Evolutionary conservation across 2,113 vertebrate species (phyloP), one percentile per base, ranked within the genome.

Genomic region (Oryzias woworae): DNA sequence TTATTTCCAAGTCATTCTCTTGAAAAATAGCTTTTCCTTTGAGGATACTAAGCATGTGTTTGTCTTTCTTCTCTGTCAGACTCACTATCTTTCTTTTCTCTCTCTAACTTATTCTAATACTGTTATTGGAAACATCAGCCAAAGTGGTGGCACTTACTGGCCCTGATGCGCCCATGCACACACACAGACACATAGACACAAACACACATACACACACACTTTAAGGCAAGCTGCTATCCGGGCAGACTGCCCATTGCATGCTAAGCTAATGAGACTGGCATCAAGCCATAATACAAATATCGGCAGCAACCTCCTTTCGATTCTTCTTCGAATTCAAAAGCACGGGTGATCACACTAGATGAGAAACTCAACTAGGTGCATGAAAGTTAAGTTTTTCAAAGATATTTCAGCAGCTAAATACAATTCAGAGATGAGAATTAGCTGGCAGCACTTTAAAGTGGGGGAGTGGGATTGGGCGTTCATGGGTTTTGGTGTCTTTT

Each of bases 221-320:
- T 51, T 59, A 1, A 54, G 41, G 61, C 53, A 69, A 15, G 47
- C n/a, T 18, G n/a, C 47, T 75, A 69, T 76, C 73, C 15, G 66
- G 88, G 86, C 86, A 69, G 67, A 46, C 45, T 87, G 83, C 86
- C 86, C 83, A 81, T 58, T 83, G 85, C 85, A 87, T 86, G 83
- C 86, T 90, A 88, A 88, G 81, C 81, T 90, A 90, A 90, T 90
- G 84, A 90, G 85, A 90, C 84, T 88, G 88, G 88, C 85, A 52
- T 45, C 22, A 36, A 28, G 77, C 86, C 88, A 87, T 75, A 4
- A 58, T 80, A 77, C 78, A 84, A 85, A 87, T 85, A 87, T 86
- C 85, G 71, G 80, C 61, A 2, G 73, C 73, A 86, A 81, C 76
- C 83, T 83, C 81, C 55, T 49, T 71, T 79, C 66, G 45, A 65